Percentiles rank a stretch among this genome's conserved stretches.
Evolutionary conservation across 2,113 vertebrate genomes (phyloP).

Genomic region (human): DNA sequence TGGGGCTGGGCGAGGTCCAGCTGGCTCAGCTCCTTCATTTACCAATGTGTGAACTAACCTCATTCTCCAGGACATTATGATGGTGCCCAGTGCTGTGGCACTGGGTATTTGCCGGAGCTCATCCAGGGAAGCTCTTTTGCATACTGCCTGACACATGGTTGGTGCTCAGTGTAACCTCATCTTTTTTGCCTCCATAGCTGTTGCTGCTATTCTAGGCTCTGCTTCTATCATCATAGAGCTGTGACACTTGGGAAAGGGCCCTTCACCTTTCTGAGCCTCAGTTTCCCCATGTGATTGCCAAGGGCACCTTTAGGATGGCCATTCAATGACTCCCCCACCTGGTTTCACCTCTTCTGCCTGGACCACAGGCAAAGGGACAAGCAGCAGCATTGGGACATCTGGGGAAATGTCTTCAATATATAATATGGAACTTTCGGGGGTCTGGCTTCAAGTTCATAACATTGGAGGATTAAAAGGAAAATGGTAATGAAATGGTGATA

Average conservation of each 20-base stretch:
- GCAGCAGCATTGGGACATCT: not conserved
- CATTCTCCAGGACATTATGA: fast-evolving
- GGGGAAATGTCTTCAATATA: not conserved
- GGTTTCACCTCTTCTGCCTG: not conserved
- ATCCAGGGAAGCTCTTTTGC: no score
- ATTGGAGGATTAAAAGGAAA: fast-evolving
- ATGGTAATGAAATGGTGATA: fast-evolving
- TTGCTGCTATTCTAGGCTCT: no score
- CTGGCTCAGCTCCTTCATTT: fast-evolving
- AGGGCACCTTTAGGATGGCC: no score
- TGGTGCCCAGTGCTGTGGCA: fast-evolving
- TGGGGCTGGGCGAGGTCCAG: not conserved
- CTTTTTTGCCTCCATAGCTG: fast-evolving
- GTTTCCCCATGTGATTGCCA: not conserved
- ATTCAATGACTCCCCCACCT: fast-evolving
- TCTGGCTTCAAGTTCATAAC: not conserved
- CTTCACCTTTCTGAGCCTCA: not conserved
- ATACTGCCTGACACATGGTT: fast-evolving
- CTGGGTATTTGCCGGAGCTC: fast-evolving
- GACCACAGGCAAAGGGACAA: not conserved
- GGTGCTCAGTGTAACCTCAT: fast-evolving
- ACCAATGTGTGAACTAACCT: no score
- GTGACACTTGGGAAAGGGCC: fast-evolving
- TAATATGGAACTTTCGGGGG: fast-evolving
- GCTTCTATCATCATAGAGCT: fast-evolving